Conservation (phyloP, 2,888 invertebrate genomes). For the Herminia tarsipennalis region DNA sequence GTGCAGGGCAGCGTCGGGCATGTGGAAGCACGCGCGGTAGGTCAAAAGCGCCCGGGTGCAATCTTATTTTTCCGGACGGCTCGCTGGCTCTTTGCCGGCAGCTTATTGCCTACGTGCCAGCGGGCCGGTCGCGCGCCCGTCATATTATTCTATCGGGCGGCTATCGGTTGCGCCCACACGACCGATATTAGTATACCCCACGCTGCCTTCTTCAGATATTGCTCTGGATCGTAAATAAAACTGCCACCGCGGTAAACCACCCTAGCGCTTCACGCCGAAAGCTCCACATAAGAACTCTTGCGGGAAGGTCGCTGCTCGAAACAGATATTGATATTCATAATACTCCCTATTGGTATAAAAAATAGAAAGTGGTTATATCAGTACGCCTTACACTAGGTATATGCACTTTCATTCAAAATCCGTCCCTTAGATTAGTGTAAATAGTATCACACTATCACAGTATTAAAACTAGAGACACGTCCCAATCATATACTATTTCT, state of each 20-base stretch:
- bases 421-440: no score
- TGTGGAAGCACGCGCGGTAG: constrained; percentile 64
- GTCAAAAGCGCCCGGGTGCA: constrained; percentile 65
- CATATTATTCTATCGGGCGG: constrained; percentile 84
- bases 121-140: constrained; percentile 73
- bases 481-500: constrained; percentile 21
- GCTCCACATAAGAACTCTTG: constrained; percentile 57
- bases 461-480: constrained; percentile 18
- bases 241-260: constrained; percentile 60
- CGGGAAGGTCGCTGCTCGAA: constrained; percentile 8
- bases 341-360: no score
- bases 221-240: constrained; percentile 78
- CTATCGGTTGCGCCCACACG: constrained; percentile 79
- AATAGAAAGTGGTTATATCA: no score
- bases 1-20: constrained; percentile 38
- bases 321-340: constrained; percentile 27
- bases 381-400: no score
- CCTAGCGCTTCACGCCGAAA: constrained; percentile 46
- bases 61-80: constrained; percentile 80
- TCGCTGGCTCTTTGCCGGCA: constrained; percentile 75
- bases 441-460: not conserved
- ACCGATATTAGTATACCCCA: constrained; percentile 79
- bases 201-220: constrained; percentile 80
- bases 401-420: no score
- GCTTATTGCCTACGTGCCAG: constrained; percentile 85